Conservation (phyloP, 2,113 vertebrate species). For the Chionomys nivalis region DNA sequence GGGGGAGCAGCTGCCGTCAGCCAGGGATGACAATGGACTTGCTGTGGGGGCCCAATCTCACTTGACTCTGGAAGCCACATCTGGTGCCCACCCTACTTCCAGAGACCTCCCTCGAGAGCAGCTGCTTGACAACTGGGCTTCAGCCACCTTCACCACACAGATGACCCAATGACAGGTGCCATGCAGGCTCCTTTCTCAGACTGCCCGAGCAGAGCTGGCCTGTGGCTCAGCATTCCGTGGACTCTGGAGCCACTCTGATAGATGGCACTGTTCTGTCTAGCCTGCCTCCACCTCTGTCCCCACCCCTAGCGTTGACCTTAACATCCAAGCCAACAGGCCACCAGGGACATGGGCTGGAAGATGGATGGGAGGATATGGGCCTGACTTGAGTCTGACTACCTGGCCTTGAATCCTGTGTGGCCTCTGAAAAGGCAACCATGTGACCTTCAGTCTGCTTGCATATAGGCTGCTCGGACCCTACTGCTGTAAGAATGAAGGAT, state of each 20-base stretch:
- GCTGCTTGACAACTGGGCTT: not conserved
- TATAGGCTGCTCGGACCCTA: not conserved
- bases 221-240: fast-evolving
- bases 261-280: not conserved
- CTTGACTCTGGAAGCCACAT: not conserved
- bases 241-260: not conserved
- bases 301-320: not conserved
- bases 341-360: fast-evolving
- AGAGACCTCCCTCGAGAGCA: not conserved
- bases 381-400: not conserved
- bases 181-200: not conserved
- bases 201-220: not conserved
- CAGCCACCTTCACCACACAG: not conserved
- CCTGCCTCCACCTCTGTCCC: not conserved
- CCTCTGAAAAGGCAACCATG: not conserved
- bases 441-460: not conserved
- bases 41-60: not conserved
- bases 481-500: not conserved
- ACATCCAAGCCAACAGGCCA: not conserved
- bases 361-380: not conserved
- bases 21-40: not conserved
- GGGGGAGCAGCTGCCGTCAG: not conserved
- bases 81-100: not conserved
- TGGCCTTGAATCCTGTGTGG: not conserved
- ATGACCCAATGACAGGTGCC: not conserved